Evolutionary conservation across 2,797 vertebrate genomes (phyloP), one percentile per base, ranked within the genome.

Genomic region (Siniperca obscura): DNA sequence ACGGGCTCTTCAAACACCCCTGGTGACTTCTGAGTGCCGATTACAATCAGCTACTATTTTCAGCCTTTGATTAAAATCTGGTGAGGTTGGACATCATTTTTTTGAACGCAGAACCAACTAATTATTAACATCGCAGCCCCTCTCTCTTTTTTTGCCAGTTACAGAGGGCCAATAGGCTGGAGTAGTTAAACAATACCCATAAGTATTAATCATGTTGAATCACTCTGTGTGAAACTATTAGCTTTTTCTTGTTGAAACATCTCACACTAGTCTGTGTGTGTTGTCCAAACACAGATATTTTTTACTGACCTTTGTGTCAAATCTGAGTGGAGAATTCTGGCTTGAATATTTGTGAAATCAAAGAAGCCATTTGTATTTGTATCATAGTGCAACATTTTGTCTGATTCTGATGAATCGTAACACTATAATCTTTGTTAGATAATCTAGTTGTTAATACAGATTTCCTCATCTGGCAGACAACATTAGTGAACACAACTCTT

Each of bases 41-140:
- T 96, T 96, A 95, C 93, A 95, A 96, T 95, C 95, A 95, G 94
- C 90, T 93, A 93, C 95, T 95, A 93, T 95, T 95, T 96, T 95
- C 94, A 95, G 89, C 90, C 91, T 95, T 96, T 95, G 94, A 96
- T 96, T 95, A 95, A 95, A 95, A 95, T 95, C 95, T 93, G 90
- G 90, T 89, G 91, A 93, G 89, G 91, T 95, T 94, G 90, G 93
- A 94, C 95, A 91, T 90, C 93, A 82, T 91, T 84, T 90, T 92
- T 90, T 91, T 83, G 89, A 92, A 76, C 70, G 78, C 90, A 90
- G 93, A 94, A 92, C 91, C 91, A 93, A 92, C 92, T 95, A 94
- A 95, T 96, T 95, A 95, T 94, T 95, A 94, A 94, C 91, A 94
- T 91, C 38, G 77, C 75, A 89, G 90, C 87, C 86, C 80, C 76